A percentile compares a stretch with the other conserved stretches of the same genome.
Evolutionary conservation across 2,113 vertebrate species (phyloP).

Genomic region (Nettapus auritus): DNA sequence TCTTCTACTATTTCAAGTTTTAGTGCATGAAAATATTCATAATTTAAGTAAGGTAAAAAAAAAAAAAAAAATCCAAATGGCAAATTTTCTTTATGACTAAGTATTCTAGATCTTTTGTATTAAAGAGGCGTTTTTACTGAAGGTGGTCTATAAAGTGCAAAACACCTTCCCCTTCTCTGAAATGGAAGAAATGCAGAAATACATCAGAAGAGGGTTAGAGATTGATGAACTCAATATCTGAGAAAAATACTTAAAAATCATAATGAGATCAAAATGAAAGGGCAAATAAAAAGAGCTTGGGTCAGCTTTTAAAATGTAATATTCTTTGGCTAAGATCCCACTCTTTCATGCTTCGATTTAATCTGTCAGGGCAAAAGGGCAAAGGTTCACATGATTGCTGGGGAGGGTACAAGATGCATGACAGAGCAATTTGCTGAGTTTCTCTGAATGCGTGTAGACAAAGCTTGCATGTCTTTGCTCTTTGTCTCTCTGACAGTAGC

Average conservation of each 20-base stretch:
- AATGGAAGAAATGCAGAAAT: not conserved
- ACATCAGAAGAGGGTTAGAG: not conserved
- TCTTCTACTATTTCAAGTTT: not conserved
- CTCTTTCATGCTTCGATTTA: constrained; percentile 75
- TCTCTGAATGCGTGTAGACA: constrained; percentile 82
- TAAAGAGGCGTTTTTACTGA: not conserved
- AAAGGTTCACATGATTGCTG: constrained; percentile 81
- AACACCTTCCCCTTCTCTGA: not conserved
- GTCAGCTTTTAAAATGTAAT: constrained; percentile 62
- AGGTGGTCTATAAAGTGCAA: not conserved
- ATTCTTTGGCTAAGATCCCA: constrained; percentile 52
- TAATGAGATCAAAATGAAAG: constrained; percentile 67
- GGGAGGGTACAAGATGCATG: constrained; percentile 83
- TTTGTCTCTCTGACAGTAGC: constrained; percentile 77
- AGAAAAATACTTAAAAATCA: constrained; percentile 36
- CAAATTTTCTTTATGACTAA: not conserved
- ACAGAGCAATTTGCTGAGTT: constrained; percentile 89
- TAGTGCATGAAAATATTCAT: not conserved
- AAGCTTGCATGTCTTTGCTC: constrained; percentile 75
- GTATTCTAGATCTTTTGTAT: not conserved
- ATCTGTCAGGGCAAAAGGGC: constrained; percentile 75
- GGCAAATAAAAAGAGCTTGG: constrained; percentile 61
- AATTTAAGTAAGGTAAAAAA: not conserved
- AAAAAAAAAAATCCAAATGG: not conserved
- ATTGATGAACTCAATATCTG: constrained; percentile 50